phyloP scores from a whole-genome alignment of 2,797 vertebrate genomes.

The Alca torda region DNA sequence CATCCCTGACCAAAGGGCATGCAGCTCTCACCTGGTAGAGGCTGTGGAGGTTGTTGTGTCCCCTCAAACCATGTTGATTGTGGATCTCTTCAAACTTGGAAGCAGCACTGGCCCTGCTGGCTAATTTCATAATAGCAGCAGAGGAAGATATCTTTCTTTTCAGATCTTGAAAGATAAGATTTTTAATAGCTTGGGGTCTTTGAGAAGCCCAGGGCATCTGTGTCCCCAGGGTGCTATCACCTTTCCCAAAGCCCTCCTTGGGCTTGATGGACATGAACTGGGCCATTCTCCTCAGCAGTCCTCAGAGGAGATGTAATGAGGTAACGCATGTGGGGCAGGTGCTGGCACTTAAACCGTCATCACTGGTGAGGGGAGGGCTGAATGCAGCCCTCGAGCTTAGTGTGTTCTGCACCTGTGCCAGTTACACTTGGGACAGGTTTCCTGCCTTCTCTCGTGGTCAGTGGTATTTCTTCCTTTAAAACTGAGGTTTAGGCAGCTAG shows the following conservation, averaged over 20 bases:
- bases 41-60: not conserved
- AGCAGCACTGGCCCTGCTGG: not conserved
- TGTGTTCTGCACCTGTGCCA: not conserved
- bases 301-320: not conserved
- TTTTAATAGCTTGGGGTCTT: not conserved
- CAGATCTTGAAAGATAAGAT: not conserved
- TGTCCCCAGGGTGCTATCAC: not conserved
- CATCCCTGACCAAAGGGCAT: not conserved
- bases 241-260: not conserved
- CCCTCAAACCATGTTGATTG: not conserved
- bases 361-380: not conserved
- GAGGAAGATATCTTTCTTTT: not conserved
- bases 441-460: not conserved
- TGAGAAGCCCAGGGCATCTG: not conserved
- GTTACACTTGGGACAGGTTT: not conserved
- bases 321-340: not conserved
- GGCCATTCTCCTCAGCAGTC: not conserved
- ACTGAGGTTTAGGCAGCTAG: not conserved
- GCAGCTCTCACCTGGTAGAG: not conserved
- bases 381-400: not conserved
- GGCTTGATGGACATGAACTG: not conserved
- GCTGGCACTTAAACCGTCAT: not conserved
- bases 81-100: not conserved
- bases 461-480: not conserved
- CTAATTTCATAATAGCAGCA: not conserved